These are phyloP conservation scores for Pogona vitticeps DNA, from an alignment of 2,113 vertebrate species.

Conservation along the genomic window DNA sequence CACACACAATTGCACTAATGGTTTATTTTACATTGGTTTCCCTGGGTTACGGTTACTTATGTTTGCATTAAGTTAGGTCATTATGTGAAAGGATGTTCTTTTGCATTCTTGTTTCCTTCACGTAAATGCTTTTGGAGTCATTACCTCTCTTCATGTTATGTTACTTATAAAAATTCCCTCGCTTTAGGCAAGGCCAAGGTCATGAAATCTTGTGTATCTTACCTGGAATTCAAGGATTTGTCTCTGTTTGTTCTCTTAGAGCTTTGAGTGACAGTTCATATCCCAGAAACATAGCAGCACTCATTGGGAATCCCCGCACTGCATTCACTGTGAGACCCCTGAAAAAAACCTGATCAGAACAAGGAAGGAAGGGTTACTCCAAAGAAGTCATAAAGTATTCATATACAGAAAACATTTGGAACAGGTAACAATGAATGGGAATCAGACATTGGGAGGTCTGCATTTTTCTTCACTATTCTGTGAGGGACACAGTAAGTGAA, in stretches of 20 bases:
- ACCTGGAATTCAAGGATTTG: conserved; percentile 74
- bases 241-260: conserved; percentile 76
- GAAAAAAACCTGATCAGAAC: conserved; percentile 89
- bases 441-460: background rate
- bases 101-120: background rate
- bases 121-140: background rate
- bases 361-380: background rate
- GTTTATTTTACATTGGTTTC: background rate
- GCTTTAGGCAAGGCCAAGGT: too few relatives aligned
- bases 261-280: conserved; percentile 93
- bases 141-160: background rate
- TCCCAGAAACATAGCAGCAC: conserved; percentile 93
- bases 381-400: background rate
- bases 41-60: background rate
- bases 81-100: background rate
- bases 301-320: conserved; percentile 92
- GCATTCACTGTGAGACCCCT: conserved; percentile 88
- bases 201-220: conserved; percentile 38
- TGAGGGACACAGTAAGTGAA: background rate
- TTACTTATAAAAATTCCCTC: background rate
- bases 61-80: background rate
- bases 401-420: background rate
- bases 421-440: conserved; percentile 4
- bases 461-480: background rate
- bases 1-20: background rate